Conservation (phyloP, 2,797 vertebrate genomes). For the Podargus strigoides region DNA sequence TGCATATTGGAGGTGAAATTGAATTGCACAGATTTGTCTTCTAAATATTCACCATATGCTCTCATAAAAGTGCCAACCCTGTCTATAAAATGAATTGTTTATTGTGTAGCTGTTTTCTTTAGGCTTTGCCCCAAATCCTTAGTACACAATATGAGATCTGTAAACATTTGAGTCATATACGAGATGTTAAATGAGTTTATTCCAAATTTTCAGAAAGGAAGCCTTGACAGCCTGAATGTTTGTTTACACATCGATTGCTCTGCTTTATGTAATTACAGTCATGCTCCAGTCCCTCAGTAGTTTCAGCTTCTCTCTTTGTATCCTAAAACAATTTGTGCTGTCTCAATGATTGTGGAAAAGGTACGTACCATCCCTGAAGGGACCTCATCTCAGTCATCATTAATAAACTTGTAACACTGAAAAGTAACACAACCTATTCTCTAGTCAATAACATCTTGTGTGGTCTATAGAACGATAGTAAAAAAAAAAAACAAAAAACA, state of each 20-base stretch:
- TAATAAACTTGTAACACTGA: neutral
- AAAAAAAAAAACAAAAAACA: neutral
- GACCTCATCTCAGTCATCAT: neutral
- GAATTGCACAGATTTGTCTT: conserved; percentile 32
- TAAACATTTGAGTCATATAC: neutral
- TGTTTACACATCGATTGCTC: neutral
- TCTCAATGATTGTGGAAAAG: neutral
- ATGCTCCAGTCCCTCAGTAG: neutral
- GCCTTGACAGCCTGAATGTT: neutral
- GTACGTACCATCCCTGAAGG: neutral
- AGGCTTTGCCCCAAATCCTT: neutral
- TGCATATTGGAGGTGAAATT: conserved; percentile 17
- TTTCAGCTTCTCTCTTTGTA: neutral
- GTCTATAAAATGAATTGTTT: neutral
- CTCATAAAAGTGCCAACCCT: neutral
- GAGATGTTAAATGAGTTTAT: neutral
- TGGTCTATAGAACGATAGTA: neutral
- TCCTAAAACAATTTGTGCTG: neutral
- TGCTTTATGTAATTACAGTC: neutral
- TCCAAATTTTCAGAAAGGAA: neutral
- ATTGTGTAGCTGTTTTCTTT: neutral
- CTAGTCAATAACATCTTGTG: neutral
- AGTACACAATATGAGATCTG: neutral
- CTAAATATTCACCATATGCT: conserved; percentile 49
- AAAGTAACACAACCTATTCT: neutral